These are phyloP conservation scores for Solenopsis invicta DNA, from an alignment of 1,140 invertebrate genomes.

Conservation along the genomic window DNA sequence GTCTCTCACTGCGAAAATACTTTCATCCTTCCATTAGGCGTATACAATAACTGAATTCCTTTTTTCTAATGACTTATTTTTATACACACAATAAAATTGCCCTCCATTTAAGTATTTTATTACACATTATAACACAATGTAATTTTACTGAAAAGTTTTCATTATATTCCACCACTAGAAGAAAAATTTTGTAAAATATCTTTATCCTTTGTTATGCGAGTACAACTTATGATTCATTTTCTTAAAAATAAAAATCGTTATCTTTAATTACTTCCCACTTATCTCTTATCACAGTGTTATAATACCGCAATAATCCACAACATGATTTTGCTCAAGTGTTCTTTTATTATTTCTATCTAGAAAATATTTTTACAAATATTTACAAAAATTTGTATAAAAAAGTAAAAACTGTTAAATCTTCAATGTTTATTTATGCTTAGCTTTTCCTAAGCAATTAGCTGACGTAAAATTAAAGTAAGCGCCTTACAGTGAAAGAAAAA, in stretches of 20 bases:
- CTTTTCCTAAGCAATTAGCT: not conserved
- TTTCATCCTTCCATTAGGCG: not conserved
- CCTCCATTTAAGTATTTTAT: not conserved
- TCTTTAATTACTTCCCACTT: not conserved
- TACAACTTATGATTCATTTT: no score
- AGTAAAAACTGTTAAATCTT: not conserved
- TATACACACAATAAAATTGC: not conserved
- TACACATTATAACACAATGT: not conserved
- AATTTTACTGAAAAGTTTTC: not conserved
- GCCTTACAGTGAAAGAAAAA: not conserved
- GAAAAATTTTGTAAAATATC: not conserved
- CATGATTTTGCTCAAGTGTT: not conserved
- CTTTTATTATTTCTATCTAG: not conserved
- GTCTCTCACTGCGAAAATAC: not conserved
- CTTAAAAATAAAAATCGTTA: not conserved
- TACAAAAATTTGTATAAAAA: not conserved
- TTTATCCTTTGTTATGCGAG: not conserved
- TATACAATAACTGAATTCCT: not conserved
- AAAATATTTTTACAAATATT: not conserved
- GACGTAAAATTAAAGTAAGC: not conserved
- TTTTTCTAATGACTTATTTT: not conserved
- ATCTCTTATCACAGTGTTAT: not conserved
- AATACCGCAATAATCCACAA: not conserved
- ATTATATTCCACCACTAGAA: not conserved
- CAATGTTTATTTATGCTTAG: not conserved